Base-by-base conservation (phyloP, 2,113 vertebrate genomes). In the Pangasianodon gigas region DNA sequence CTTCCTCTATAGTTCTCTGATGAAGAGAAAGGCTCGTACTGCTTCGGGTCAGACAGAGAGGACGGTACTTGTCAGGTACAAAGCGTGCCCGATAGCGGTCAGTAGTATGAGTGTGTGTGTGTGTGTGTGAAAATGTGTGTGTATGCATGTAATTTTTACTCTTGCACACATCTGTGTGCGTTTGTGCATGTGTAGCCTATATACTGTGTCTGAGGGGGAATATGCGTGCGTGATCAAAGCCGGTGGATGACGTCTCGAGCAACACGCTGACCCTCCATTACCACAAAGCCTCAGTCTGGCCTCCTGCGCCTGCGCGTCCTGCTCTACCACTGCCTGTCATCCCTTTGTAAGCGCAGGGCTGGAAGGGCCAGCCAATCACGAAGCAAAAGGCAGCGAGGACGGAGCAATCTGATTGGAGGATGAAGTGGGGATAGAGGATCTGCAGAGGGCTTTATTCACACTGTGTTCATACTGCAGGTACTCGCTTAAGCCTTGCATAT, bases 11-110 rank as follows among this genome's bases (percentile, higher is more conserved):
- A 86, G 84, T 80, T 58, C 90, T 80, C n/a, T 90, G 91, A 92
- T 88, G 87, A 90, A 84, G 90, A 69, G 81, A 90, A 75, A 87
- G 87, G 18, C 77, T 7, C 85, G 83, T 88, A 88, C 85, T 90
- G 81, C 88, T 91, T 82, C 71, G 67, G 95, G 94, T 95, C 93
- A 92, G 93, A 92, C 93, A 92, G 92, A 93, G 94, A 94, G 95
- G 94, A 94, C 94, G 92, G 92, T 94, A 95, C 96, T 96, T 95
- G 95, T 95, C 95, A 95, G 95, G 96, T 96, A 96, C 95, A 96
- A 95, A 96, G 95, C 94, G 92, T 81, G 93, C 93, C 94, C 94
- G 94, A 95, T 94, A 94, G 94, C 86, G 92, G 94, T 95, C 94
- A 94, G 85, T 92, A 95, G 92, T 92, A 94, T 8, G 82, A 26